Percentiles rank a stretch among this genome's conserved stretches.
These are phyloP conservation scores for Dufourea novaeangliae DNA, from an alignment of 1,140 invertebrate genomes.

Conservation along the genomic window DNA sequence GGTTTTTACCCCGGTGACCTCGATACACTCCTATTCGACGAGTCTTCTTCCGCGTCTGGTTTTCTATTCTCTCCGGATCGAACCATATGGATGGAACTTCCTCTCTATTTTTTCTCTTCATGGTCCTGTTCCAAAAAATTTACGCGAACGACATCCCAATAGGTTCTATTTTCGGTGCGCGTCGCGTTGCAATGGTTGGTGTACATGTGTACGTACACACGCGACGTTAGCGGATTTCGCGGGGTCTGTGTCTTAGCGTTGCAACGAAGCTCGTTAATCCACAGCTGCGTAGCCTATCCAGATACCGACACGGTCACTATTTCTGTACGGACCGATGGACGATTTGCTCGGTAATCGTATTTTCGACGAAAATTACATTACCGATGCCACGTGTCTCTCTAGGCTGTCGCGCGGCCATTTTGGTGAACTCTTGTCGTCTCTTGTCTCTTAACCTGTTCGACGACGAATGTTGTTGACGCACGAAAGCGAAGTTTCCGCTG, in stretches of 20 bases:
- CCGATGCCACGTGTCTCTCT: constrained; percentile 2
- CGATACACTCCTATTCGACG: constrained; percentile 1
- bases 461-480: no score
- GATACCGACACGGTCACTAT: not conserved
- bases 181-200: not conserved
- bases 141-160: constrained; percentile 1
- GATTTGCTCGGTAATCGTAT: constrained; percentile 17
- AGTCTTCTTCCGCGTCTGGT: constrained; percentile 8
- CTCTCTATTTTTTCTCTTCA: not conserved
- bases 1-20: constrained; percentile 38
- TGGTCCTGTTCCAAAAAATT: not conserved
- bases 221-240: constrained; percentile 9
- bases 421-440: no score
- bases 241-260: not conserved
- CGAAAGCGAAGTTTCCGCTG: no score
- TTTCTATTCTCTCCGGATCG: not conserved
- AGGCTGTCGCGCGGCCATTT: not conserved
- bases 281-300: constrained; percentile 40
- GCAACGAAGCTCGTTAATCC: constrained; percentile 26
- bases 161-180: not conserved
- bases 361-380: constrained; percentile 22
- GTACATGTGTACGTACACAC: not conserved
- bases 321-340: not conserved
- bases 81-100: constrained; percentile 10
- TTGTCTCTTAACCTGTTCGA: no score